phyloP scores from a whole-genome alignment of 2,113 vertebrate species.

The Rhabdomys dilectus region DNA sequence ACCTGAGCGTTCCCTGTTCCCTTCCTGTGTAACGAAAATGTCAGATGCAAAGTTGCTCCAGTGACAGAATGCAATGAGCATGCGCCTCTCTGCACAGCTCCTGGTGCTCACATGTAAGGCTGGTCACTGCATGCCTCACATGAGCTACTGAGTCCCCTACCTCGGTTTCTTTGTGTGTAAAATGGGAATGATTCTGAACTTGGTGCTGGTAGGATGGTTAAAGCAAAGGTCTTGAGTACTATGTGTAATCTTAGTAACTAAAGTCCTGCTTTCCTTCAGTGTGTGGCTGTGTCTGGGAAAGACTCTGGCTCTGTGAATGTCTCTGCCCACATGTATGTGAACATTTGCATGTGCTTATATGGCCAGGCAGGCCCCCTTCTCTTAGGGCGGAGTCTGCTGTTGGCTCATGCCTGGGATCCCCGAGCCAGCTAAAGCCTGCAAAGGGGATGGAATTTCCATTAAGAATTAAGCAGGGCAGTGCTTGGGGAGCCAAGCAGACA shows the following conservation, averaged over 20 bases:
- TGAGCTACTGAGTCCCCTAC: background rate
- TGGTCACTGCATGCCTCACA: background rate
- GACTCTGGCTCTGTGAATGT: constrained; percentile 14
- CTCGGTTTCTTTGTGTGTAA: background rate
- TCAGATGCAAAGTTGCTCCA: background rate
- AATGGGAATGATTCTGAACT: background rate
- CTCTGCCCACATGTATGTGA: background rate
- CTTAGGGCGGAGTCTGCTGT: constrained; percentile 62
- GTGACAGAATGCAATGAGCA: background rate
- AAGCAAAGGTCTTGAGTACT: background rate
- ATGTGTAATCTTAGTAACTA: background rate
- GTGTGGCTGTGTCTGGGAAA: background rate
- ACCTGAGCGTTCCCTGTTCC: background rate
- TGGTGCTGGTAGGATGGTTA: background rate
- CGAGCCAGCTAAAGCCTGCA: constrained; percentile 69
- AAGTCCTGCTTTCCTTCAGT: constrained; percentile 50
- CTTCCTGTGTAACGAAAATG: constrained; percentile 8
- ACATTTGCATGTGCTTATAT: background rate
- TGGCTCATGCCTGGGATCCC: constrained; percentile 64
- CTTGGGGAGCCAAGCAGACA: constrained; percentile 60
- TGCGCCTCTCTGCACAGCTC: background rate
- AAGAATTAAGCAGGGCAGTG: constrained; percentile 81
- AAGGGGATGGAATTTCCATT: constrained; percentile 83
- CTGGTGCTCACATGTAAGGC: background rate
- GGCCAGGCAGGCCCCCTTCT: constrained; percentile 42